Evolutionary conservation across 1,140 invertebrate species (phyloP).

Genomic region (Lucilia sericata): DNA sequence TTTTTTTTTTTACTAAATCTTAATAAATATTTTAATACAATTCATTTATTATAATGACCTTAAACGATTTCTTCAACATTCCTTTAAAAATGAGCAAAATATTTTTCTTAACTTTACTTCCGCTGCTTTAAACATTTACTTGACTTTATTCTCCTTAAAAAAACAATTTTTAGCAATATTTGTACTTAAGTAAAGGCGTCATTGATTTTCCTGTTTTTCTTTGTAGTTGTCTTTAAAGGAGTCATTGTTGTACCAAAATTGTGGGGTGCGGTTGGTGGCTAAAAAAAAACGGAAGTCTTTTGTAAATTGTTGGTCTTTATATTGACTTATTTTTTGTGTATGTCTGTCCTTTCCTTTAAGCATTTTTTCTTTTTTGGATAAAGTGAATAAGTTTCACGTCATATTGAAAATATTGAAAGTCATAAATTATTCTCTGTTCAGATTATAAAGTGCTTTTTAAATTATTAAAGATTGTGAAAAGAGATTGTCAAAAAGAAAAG

Average conservation of each 20-base stretch:
- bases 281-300: not conserved
- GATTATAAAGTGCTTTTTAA: constrained; percentile 15
- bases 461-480: not conserved
- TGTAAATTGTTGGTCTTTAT: constrained; percentile 8
- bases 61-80: not conserved
- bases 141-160: not conserved
- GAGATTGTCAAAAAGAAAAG: not conserved
- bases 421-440: constrained; percentile 15
- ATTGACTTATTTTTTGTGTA: not conserved
- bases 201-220: constrained; percentile 1
- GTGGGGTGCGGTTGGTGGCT: too few species aligned
- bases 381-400: not conserved
- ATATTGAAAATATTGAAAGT: constrained; percentile 27
- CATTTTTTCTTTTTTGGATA: not conserved
- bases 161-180: not conserved
- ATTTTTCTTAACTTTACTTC: constrained; percentile 19
- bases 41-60: constrained; percentile 2
- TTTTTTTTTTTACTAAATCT: not conserved
- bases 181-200: not conserved
- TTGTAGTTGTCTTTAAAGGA: not conserved
- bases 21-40: constrained; percentile 40
- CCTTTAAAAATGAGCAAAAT: not conserved
- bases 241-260: not conserved
- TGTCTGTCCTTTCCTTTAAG: not conserved
- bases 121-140: not conserved